Evolutionary conservation across 2,797 vertebrate species (phyloP), one percentile per base, ranked within the genome.

Genomic region (Halcyon badia): DNA sequence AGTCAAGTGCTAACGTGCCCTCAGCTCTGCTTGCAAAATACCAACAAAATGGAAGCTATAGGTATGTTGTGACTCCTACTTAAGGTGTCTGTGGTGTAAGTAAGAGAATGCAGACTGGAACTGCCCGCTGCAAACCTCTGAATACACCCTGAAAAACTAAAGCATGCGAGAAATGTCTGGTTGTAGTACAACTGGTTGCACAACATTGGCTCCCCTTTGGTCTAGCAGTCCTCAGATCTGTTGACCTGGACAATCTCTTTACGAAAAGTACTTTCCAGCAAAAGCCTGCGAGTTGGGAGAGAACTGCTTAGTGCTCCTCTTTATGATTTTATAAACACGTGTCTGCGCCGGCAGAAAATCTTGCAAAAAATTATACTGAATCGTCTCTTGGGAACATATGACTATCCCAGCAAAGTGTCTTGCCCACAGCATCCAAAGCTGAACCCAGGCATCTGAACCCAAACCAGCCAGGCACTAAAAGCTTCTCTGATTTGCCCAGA

Each of bases 141-240:
- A 96, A 91, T 96, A 96, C 94, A 96, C 89, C 89, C 88, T 95
- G 86, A 95, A 85, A 94, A 96, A 72, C 80, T 62, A 90, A 96
- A 89, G 83, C 91, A 97, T 0, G 94, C 77, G 57, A 97, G 92
- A 91, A 94, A 97, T 97, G 91, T 96, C 89, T 96, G 81, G 46
- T 94, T 96, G 77, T 90, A 46, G 95, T 71, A 71, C 83, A 94
- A 95, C 96, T 82, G 93, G 94, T 97, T 97, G 92, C 79, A 94
- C 95, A 95, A 80, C 93, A 71, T 75, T 92, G 86, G 71, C 81
- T 96, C 90, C 70, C 70, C 79, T 83, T 96, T 90, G 90, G 92
- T 94, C 64, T 89, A n/a, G 46, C 70, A 90, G 83, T 83, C 44
- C 72, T 90, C 80, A 14, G 54, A 10, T 73, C 41, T 95, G 61